Conservation (phyloP, 1,140 invertebrate species). For the Sycophila sp. region DNA sequence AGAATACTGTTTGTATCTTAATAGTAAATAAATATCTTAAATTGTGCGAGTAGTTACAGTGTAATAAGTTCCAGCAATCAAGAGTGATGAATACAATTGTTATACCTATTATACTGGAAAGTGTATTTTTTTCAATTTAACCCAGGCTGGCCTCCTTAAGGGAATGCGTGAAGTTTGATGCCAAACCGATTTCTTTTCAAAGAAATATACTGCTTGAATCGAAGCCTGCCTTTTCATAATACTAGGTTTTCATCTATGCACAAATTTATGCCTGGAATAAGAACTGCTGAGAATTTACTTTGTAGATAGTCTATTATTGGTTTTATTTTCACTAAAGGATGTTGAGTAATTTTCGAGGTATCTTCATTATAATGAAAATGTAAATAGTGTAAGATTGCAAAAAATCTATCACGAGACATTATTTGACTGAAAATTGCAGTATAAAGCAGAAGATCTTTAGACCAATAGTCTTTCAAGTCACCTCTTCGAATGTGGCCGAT, state of each 20-base stretch:
- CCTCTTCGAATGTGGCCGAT: neutral
- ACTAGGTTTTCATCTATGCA: neutral
- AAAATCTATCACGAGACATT: conserved; percentile 16
- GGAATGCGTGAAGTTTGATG: neutral
- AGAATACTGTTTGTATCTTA: no score
- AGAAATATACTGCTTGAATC: conserved; percentile 14
- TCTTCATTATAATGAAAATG: conserved; percentile 11
- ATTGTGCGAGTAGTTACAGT: no score
- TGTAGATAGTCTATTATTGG: neutral
- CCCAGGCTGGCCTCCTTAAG: no score
- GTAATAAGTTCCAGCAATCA: no score
- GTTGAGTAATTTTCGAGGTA: neutral
- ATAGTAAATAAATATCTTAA: no score
- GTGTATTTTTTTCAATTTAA: no score
- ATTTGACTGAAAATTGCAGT: conserved; percentile 4
- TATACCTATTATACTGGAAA: no score
- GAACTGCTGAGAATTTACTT: neutral
- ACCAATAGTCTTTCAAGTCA: neutral
- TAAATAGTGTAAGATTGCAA: conserved; percentile 4
- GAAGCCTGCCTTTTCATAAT: conserved; percentile 14
- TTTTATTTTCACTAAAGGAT: neutral
- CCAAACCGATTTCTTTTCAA: conserved; percentile 1
- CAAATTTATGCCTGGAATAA: conserved; percentile 19
- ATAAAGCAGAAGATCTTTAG: neutral
- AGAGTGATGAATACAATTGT: no score